Evolutionary conservation across 1,140 invertebrate species (phyloP), one percentile per base, ranked within the genome.

Genomic region (Rhagoletis zephyria): DNA sequence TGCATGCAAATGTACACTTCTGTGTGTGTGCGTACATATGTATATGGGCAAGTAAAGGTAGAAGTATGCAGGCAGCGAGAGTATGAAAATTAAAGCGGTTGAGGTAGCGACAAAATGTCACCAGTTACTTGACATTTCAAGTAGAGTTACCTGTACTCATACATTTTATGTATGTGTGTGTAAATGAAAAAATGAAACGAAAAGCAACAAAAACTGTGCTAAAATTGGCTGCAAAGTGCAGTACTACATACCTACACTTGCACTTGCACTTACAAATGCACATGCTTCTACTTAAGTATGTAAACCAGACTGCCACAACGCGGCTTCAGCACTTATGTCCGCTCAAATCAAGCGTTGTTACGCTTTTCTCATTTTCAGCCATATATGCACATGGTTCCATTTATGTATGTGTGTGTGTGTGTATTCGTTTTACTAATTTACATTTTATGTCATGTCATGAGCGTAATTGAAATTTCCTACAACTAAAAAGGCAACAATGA

Each of bases 361-460:
- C 16, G 48, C 74, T 81, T n/a, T 56, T 87, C 59, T 70, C 67
- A 88, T 88, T 88, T 81, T 89, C 85, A 87, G 88, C 1, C 51
- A 56, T 56, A 56, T 56, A 56, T 10, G 10, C 51, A 56, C 51
- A 56, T 56, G 10, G 30, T 30, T 56, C 5, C 1, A 56, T 56
- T 56, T 56, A 56, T 10, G 0, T 56, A 56, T 56, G 30, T 30
- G 30, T 30, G 30, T 30, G 1, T 30, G 1, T 10, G 89, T 90
- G 88, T 90, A 90, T 88, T 88, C 88, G 89, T 48, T 51, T 30
- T 56, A 56, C 89, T 91, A 90, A 91, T 91, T 91, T 91, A 91
- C 89, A 90, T 90, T 90, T 91, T 91, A 90, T 91, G 90, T 90
- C 90, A 90, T 90, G 90, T 90, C 90, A 91, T 89, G 89, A 89